Evolutionary conservation across 2,888 invertebrate species (phyloP).

Genomic region (Stenotaenia linearis): DNA sequence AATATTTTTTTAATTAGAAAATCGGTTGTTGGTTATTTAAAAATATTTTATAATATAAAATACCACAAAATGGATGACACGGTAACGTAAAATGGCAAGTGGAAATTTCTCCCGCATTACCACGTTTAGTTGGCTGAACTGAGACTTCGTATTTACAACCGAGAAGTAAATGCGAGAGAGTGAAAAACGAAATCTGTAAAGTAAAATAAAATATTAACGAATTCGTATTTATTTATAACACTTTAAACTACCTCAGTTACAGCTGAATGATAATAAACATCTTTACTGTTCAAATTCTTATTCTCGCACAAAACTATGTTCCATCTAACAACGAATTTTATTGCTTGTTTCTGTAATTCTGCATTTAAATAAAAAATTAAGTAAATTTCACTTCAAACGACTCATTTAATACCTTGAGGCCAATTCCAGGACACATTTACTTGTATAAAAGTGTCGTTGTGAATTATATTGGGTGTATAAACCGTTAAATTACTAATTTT

Average conservation of each 20-base stretch:
- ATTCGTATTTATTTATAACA: background rate
- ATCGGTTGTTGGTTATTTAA: background rate
- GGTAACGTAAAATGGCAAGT: background rate
- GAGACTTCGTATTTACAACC: background rate
- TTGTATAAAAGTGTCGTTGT: background rate
- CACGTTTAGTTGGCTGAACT: background rate
- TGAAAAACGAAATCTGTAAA: background rate
- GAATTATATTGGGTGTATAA: background rate
- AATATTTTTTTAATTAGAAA: background rate
- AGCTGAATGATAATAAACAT: background rate
- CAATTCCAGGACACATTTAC: background rate
- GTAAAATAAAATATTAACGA: background rate
- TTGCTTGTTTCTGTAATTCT: constrained; percentile 8
- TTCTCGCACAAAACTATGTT: background rate
- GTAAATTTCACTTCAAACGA: too few species aligned
- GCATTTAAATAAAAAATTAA: too few species aligned
- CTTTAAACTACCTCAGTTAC: constrained; percentile 10
- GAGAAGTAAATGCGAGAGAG: background rate
- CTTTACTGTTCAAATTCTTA: background rate
- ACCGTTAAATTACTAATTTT: background rate
- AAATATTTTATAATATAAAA: background rate
- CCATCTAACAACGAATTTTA: constrained; percentile 24
- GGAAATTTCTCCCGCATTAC: background rate
- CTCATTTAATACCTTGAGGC: background rate
- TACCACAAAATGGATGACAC: background rate